Evolutionary conservation across 2,113 vertebrate genomes (phyloP).

Genomic region (Piprites chloris): DNA sequence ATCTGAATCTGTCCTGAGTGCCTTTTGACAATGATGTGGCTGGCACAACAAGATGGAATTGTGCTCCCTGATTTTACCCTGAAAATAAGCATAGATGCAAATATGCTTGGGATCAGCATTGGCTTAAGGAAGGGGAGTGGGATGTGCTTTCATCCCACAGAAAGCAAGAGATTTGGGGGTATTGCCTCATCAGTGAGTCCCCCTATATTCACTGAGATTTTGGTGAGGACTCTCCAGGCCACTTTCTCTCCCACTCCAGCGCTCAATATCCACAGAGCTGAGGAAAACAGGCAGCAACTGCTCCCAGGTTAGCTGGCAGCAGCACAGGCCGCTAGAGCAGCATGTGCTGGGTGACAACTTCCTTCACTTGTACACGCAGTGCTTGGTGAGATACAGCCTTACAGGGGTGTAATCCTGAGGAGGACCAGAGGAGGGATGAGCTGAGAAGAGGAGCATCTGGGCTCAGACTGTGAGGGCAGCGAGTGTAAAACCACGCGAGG

Average conservation of each 20-base stretch:
- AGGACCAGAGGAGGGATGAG: not conserved
- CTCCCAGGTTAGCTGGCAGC: not conserved
- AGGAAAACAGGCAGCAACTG: not conserved
- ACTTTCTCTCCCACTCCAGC: accelerated
- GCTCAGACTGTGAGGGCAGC: not conserved
- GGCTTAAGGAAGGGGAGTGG: not conserved
- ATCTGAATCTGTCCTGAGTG: not conserved
- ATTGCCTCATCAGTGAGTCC: not conserved
- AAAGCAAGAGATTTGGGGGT: not conserved
- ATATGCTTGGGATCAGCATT: not conserved
- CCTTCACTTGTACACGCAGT: not conserved
- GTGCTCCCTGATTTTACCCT: not conserved
- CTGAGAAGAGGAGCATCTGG: not conserved
- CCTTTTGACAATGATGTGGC: not conserved
- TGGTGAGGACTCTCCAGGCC: not conserved
- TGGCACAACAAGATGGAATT: not conserved
- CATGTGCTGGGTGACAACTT: not conserved
- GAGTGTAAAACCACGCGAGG: not conserved
- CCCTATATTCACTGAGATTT: not conserved
- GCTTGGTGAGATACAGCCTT: not conserved
- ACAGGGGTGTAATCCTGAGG: not conserved
- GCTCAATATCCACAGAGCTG: accelerated
- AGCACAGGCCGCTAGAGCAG: not conserved
- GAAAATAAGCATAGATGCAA: not conserved
- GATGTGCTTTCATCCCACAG: not conserved